Percentiles rank a stretch among this genome's conserved stretches.
Conservation (phyloP, 2,113 vertebrate genomes). For the Tetrao urogallus region DNA sequence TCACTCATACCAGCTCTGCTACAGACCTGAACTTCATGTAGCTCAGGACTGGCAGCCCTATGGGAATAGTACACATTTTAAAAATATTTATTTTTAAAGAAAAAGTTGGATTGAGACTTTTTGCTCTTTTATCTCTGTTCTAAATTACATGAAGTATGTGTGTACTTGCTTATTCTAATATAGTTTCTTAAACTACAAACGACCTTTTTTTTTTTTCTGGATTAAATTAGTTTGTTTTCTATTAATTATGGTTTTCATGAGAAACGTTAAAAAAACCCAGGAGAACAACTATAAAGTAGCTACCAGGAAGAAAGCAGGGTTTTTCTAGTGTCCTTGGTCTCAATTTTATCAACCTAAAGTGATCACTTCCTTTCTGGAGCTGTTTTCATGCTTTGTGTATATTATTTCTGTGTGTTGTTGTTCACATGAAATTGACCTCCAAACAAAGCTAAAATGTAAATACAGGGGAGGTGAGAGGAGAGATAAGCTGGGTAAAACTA, state of each 20-base stretch:
- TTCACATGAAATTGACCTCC: neutral
- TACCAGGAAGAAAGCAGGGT: conserved; percentile 35
- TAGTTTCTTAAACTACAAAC: neutral
- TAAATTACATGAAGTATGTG: fast-evolving
- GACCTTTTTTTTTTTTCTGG: conserved; percentile 39
- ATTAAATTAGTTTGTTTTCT: neutral
- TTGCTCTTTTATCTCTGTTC: neutral
- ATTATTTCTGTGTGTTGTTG: conserved; percentile 7
- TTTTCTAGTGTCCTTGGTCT: conserved; percentile 49
- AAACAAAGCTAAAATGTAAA: neutral
- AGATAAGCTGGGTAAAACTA: neutral
- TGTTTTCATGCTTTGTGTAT: conserved; percentile 33
- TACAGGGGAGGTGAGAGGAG: neutral
- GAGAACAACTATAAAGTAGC: conserved; percentile 47
- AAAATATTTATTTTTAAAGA: neutral
- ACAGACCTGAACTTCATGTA: neutral
- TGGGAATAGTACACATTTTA: neutral
- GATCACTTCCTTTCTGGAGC: conserved; percentile 43
- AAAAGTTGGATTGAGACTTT: neutral
- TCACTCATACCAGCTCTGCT: neutral
- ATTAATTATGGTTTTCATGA: neutral
- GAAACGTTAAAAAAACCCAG: conserved; percentile 40
- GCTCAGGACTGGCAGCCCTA: neutral
- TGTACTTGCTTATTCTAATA: neutral
- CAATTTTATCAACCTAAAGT: conserved; percentile 2